Base-by-base conservation (phyloP, 2,113 vertebrate species). In the Taurulus bubalis region DNA sequence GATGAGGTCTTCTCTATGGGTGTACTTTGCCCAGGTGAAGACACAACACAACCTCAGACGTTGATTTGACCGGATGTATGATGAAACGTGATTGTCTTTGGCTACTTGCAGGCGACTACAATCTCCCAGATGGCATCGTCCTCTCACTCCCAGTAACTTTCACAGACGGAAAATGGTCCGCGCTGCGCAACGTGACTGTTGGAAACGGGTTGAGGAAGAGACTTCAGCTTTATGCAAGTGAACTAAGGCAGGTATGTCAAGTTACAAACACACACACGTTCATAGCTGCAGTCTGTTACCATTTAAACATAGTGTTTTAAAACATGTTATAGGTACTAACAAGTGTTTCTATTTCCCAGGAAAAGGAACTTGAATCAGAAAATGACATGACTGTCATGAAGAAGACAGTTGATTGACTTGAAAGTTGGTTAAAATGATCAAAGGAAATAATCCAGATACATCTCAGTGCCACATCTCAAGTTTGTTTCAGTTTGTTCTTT, bases 131-230 rank as follows among this genome's bases (percentile, higher is more conserved):
- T n/a, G 96, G 91, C n/a, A 87, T 97, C 28, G 90, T 96, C 42
- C 94, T 97, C 77, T 98, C 96, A 36, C 92, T 98, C 88, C 98
- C 97, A 12, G 96, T 97, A 40, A 95, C 83, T 26, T 97, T 97
- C 86, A 90, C 87, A 34, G 91, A 94, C 16, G 96, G 96, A 12
- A 84, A 59, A 14, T 99, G 97, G 97, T 83, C 89, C 8, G 91
- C 91, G 55, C 11, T 93, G 58, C 89, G 85, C 9, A 89, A 96
- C 51, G 76, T 93, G 71, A 84, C 92, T 38, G 62, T 97, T 26
- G 91, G 49, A 79, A 88, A 94, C 5, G 80, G 77, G 0, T 86
- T 94, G 14, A 85, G 83, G 82, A 71, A 89, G 42, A 84, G 51
- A 82, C 94, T 98, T 72, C 73, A 58, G 8, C 60, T 66, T 42